phyloP scores from a whole-genome alignment of 2,797 vertebrate genomes.

The Benthosema pterotum region DNA sequence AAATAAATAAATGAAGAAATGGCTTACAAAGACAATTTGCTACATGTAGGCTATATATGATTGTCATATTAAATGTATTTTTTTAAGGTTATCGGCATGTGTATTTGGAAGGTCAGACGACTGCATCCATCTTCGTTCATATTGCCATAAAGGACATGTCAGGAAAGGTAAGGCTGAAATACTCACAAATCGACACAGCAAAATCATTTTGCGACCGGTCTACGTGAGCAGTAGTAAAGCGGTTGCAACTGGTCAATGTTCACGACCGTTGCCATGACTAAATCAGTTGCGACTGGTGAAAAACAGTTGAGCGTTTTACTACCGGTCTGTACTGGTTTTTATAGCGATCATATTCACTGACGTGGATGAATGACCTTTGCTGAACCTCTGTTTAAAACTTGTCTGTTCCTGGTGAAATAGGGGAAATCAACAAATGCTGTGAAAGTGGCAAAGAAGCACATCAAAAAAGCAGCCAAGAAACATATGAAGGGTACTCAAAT shows the following conservation, averaged over 20 bases:
- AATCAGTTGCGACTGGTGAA: too few relatives aligned
- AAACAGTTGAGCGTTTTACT: too few relatives aligned
- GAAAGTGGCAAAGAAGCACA: slow-evolving; percentile 72
- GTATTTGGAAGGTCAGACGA: slow-evolving; percentile 95
- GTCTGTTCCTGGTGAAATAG: slow-evolving; percentile 57
- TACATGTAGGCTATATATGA: slow-evolving; percentile 7
- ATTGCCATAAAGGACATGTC: slow-evolving; percentile 86
- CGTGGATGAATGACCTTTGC: background rate
- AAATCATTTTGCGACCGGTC: too few relatives aligned
- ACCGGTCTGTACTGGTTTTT: too few relatives aligned
- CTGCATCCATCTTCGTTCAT: slow-evolving; percentile 96
- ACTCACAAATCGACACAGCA: too few relatives aligned
- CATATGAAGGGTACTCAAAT: slow-evolving; percentile 72
- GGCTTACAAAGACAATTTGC: background rate
- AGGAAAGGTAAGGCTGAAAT: slow-evolving; percentile 86
- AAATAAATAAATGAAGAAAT: background rate
- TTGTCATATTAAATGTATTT: slow-evolving; percentile 8
- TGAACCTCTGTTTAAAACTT: background rate
- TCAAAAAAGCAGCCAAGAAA: slow-evolving; percentile 77
- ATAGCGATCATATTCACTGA: too few relatives aligned
- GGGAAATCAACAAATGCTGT: slow-evolving; percentile 74
- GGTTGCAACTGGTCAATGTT: too few relatives aligned
- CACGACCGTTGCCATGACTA: too few relatives aligned
- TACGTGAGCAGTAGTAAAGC: too few relatives aligned
- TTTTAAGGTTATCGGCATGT: slow-evolving; percentile 91